phyloP scores from a whole-genome alignment of 2,113 vertebrate genomes.

The Oenanthe melanoleuca region DNA sequence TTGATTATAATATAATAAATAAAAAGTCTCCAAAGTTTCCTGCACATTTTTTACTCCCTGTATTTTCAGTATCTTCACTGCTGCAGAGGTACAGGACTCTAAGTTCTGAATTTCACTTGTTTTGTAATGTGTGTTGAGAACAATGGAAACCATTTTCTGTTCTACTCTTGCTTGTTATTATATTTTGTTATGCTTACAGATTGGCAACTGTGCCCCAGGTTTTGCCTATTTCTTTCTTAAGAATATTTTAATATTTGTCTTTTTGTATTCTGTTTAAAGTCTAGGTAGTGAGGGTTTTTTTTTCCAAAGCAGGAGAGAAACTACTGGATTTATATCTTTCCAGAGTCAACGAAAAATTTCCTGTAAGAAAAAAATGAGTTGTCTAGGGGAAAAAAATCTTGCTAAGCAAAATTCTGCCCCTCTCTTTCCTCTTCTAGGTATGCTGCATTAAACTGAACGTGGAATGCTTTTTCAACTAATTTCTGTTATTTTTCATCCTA shows the following conservation, averaged over 20 bases:
- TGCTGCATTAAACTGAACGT: neutral
- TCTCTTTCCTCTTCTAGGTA: neutral
- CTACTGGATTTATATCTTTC: slow-evolving; percentile 3
- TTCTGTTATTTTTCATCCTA: slow-evolving; percentile 63
- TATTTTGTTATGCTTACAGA: neutral
- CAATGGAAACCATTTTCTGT: neutral
- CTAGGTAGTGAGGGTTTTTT: neutral
- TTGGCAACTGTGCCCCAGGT: neutral
- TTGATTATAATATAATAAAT: neutral
- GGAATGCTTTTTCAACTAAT: slow-evolving; percentile 48
- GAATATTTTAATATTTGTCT: neutral
- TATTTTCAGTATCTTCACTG: neutral
- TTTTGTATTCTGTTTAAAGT: neutral
- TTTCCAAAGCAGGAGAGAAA: neutral
- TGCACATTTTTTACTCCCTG: neutral
- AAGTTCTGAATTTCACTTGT: neutral
- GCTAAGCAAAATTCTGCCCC: slow-evolving; percentile 25
- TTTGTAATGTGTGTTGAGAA: neutral
- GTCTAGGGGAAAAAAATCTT: slow-evolving; percentile 6
- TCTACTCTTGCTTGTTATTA: neutral
- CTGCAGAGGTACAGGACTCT: neutral
- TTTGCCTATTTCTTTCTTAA: neutral
- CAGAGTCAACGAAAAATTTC: slow-evolving; percentile 19
- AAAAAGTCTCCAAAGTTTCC: neutral
- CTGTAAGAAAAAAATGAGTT: neutral